Base-by-base conservation (phyloP, 2,113 vertebrate genomes). In the Fregetta grallaria region DNA sequence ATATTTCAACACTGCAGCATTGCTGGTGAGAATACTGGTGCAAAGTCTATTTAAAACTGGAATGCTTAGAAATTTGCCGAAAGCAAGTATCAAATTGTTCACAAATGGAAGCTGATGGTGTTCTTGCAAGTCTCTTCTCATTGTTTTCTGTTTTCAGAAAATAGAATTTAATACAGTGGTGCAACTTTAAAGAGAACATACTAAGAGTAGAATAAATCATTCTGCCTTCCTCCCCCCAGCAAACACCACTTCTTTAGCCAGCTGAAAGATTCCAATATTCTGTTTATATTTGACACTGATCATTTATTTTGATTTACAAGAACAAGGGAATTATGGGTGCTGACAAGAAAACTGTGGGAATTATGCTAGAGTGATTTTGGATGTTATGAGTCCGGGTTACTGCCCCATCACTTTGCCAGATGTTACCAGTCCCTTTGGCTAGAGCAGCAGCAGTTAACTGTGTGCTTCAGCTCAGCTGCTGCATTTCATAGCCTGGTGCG, bases 301-400 rank as follows among this genome's bases (percentile, higher is more conserved):
- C 13, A 80, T 93, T 94, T 92, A 47, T 94, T 95, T 88, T 1
- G 55, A 83, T 88, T 96, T 96, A 92, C 71, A 88, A 96, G 92
- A 95, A 67, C 71, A 93, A 88, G 78, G 72, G 82, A 76, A 76
- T 92, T 92, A 93, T 90, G 88, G 36, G 88, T 79, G 94, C 84
- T 96, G 96, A 96, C 93, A 95, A 94, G 87, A 82, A 90, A 94
- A 90, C 93, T 86, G 91, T 96, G 93, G 92, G 93, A 94, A 93
- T 90, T 75, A 34, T 7, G 16, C 77, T 70, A 90, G 70, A 89
- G 91, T 82, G 90, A 93, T 86, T 95, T 87, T 88, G 84, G 66
- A 90, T 2, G 1, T 87, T 92, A 55, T 75, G 80, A 96, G 92
- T 72, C 80, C 85, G 84, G 77, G 74, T 95, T 93, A 84, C 91